Evolutionary conservation across 2,888 invertebrate genomes (phyloP).

Genomic region (Apamea sordens): DNA sequence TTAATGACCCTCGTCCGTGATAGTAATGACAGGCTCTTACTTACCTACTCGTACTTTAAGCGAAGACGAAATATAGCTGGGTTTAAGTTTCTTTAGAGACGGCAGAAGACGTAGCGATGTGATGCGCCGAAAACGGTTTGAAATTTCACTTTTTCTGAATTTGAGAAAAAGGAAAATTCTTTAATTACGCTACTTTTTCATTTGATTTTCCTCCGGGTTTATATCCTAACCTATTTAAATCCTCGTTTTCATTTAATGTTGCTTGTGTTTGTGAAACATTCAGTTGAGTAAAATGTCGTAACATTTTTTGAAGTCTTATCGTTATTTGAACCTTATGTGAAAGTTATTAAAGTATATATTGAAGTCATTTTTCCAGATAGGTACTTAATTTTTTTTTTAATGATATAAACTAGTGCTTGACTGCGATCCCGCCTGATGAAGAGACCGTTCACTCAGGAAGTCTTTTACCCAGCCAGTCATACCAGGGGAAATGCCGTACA

Average conservation of each 20-base stretch:
- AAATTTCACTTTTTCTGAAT: not conserved
- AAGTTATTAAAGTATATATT: too few relatives aligned
- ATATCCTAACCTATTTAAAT: not conserved
- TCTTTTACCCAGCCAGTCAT: too few relatives aligned
- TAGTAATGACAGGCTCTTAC: constrained; percentile 31
- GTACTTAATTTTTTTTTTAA: too few relatives aligned
- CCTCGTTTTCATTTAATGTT: not conserved
- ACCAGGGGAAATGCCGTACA: too few relatives aligned
- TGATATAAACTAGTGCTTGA: too few relatives aligned
- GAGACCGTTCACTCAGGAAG: too few relatives aligned
- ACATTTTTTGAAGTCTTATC: too few relatives aligned
- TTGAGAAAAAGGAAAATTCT: not conserved
- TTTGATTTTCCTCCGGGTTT: not conserved
- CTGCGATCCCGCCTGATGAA: too few relatives aligned
- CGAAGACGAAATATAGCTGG: not conserved
- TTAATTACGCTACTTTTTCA: not conserved
- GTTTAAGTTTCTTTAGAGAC: not conserved
- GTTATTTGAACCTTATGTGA: too few relatives aligned
- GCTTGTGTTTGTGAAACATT: too few relatives aligned
- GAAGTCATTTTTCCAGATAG: not conserved
- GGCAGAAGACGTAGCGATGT: not conserved
- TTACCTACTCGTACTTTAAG: not conserved
- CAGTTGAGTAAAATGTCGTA: too few relatives aligned
- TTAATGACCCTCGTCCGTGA: constrained; percentile 38
- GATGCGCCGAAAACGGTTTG: not conserved